Percentiles rank a stretch among this genome's conserved stretches.
These are phyloP conservation scores for Caranx melampygus DNA, from an alignment of 2,113 vertebrate genomes.

Conservation along the genomic window DNA sequence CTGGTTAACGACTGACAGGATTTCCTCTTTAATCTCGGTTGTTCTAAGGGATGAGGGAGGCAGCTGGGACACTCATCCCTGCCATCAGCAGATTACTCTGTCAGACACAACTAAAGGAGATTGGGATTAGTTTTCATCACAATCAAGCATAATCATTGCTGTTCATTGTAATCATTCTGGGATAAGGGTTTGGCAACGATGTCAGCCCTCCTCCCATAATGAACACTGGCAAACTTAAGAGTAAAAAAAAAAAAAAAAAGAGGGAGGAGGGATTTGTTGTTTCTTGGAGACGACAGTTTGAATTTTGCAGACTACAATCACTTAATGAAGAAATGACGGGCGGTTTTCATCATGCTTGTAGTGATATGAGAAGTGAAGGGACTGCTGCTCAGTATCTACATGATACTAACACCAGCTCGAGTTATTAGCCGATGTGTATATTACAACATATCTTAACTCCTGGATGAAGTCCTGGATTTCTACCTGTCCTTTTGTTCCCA, in stretches of 20 bases:
- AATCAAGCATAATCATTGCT: constrained; percentile 19
- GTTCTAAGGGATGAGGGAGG: constrained; percentile 20
- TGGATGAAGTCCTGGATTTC: no score
- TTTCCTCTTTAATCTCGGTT: constrained; percentile 39
- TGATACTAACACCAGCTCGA: no score
- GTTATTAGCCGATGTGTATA: no score
- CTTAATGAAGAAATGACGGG: background rate
- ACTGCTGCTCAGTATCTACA: no score
- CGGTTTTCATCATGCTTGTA: background rate
- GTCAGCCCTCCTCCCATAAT: background rate
- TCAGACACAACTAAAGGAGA: constrained; percentile 49
- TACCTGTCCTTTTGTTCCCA: no score
- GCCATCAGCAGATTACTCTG: constrained; percentile 45
- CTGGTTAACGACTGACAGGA: constrained; percentile 15
- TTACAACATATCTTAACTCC: no score
- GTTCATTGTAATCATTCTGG: constrained; percentile 33
- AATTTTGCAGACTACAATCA: constrained; percentile 1
- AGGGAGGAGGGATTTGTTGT: background rate
- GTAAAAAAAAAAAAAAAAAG: background rate
- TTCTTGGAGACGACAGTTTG: background rate
- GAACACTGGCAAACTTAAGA: background rate
- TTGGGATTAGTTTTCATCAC: constrained; percentile 57
- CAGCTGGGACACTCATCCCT: constrained; percentile 53
- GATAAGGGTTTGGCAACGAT: constrained; percentile 16
- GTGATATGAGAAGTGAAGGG: background rate